phyloP scores from a whole-genome alignment of 2,113 vertebrate species.

The Menura novaehollandiae region DNA sequence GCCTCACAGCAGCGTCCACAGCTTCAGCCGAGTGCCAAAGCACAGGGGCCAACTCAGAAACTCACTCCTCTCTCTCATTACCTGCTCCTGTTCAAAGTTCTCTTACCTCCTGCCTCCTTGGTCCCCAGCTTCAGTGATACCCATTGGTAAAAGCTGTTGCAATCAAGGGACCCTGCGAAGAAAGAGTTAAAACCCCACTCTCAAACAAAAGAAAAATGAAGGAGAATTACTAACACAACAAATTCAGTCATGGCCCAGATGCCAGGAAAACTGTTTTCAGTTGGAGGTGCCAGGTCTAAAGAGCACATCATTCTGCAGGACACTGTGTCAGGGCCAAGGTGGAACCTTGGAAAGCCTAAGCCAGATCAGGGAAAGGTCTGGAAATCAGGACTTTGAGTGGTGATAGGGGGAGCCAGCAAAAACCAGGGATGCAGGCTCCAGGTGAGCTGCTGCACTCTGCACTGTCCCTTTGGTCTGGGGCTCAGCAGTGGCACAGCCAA shows the following conservation, averaged over 20 bases:
- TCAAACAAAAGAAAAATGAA: neutral
- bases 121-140: constrained; percentile 91
- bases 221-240: neutral
- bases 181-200: neutral
- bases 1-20: neutral
- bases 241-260: neutral
- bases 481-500: neutral
- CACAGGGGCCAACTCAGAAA: neutral
- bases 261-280: neutral
- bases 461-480: rapidly evolving
- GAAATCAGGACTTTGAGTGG: neutral
- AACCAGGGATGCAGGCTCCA: neutral
- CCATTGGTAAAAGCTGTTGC: constrained; percentile 99
- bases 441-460: neutral
- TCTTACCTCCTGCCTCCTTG: constrained; percentile 77
- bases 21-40: neutral
- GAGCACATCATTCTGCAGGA: neutral
- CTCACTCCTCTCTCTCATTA: neutral
- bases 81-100: neutral
- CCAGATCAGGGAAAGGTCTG: neutral
- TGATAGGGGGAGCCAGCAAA: neutral
- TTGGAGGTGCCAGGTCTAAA: neutral
- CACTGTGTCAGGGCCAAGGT: neutral
- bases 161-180: constrained; percentile 92
- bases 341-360: neutral